phyloP scores from a whole-genome alignment of 2,113 vertebrate species.

The Lophochroa leadbeateri region DNA sequence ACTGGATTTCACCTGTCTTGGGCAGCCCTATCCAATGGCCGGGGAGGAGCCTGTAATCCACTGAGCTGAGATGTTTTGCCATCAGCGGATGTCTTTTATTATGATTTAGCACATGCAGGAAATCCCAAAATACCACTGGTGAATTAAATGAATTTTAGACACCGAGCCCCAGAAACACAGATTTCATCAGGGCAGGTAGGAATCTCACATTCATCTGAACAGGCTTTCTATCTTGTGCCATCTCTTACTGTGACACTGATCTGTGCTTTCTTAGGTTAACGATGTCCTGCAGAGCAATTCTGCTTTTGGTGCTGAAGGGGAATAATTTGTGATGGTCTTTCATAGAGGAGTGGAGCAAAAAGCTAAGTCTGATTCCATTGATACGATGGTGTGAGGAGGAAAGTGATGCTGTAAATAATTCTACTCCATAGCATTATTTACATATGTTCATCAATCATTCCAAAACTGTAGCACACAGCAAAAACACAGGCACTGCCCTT shows the following conservation, averaged over 20 bases:
- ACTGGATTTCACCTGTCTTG: conserved; percentile 23
- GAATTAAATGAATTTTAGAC: neutral
- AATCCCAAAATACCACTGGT: neutral
- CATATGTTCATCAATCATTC: neutral
- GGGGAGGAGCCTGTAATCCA: neutral
- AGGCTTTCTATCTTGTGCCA: neutral
- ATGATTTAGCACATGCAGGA: neutral
- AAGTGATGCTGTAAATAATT: neutral
- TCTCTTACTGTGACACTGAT: neutral
- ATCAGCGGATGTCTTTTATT: neutral
- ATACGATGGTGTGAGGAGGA: neutral
- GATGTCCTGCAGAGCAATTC: neutral
- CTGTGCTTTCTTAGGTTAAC: neutral
- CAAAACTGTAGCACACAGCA: neutral
- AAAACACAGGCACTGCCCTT: neutral
- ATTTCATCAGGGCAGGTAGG: neutral
- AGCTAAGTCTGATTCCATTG: fast-evolving
- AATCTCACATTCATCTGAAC: neutral
- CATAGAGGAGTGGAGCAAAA: neutral
- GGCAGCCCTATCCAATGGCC: neutral
- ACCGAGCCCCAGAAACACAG: neutral
- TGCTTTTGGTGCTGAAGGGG: neutral
- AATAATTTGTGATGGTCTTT: neutral
- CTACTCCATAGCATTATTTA: neutral
- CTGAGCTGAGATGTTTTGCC: neutral